These are phyloP conservation scores for Styela plicata DNA, from an alignment of 23 tunicate genomes.

Conservation along the genomic window DNA sequence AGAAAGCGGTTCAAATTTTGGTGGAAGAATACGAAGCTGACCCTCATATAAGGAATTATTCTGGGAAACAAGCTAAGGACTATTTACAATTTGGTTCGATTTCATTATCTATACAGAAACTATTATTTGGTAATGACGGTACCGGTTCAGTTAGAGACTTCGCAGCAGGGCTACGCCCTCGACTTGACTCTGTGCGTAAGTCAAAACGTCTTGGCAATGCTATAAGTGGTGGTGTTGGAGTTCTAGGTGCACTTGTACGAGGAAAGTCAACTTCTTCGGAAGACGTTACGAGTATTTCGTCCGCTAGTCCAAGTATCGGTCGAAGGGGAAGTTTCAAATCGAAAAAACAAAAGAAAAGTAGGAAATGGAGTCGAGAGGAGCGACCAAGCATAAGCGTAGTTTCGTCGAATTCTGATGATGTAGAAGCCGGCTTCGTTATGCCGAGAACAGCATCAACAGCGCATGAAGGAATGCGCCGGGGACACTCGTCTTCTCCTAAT, in stretches of 20 bases:
- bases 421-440: background rate
- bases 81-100: constrained; percentile 45
- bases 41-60: constrained; percentile 56
- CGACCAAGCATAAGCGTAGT: constrained; percentile 71
- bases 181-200: constrained; percentile 54
- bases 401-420: background rate
- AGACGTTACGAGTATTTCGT: constrained; percentile 30
- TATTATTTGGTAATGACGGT: constrained; percentile 36
- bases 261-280: constrained; percentile 49
- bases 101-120: constrained; percentile 52
- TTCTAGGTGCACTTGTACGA: constrained; percentile 44
- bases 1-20: constrained; percentile 40
- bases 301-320: constrained; percentile 15
- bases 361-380: constrained; percentile 50
- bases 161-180: constrained; percentile 68
- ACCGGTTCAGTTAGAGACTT: constrained; percentile 41
- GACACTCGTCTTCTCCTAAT: background rate
- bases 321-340: constrained; percentile 24
- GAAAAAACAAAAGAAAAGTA: constrained; percentile 41
- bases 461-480: background rate
- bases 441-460: background rate
- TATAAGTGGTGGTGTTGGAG: constrained; percentile 81
- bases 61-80: constrained; percentile 68
- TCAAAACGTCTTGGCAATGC: constrained; percentile 68
- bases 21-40: constrained; percentile 63